Conservation (phyloP, 1,140 invertebrate species). For the Nautilus pompilius region DNA sequence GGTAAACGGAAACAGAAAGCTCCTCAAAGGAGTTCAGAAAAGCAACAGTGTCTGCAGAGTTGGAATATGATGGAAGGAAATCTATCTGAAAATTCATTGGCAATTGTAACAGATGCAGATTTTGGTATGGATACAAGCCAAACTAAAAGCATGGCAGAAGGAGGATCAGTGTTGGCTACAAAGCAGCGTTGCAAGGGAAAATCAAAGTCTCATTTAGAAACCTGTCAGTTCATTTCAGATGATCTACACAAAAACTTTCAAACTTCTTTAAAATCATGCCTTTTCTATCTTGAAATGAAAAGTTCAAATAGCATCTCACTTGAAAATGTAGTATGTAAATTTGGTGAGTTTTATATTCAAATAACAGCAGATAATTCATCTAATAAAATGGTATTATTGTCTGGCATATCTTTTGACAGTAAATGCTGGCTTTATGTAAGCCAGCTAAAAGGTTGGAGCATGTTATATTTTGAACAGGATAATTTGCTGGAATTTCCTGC, state of each 20-base stretch:
- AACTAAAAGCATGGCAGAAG: not conserved
- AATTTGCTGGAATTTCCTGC: too few species aligned
- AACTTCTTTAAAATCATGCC: constrained; percentile 15
- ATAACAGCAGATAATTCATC: constrained; percentile 10
- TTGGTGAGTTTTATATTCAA: constrained; percentile 29
- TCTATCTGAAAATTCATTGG: constrained; percentile 10
- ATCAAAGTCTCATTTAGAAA: not conserved
- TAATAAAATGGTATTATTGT: not conserved
- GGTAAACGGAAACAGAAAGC: constrained; percentile 39
- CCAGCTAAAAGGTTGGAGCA: constrained; percentile 24
- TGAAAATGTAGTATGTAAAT: constrained; percentile 19
- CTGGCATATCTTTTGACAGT: constrained; percentile 8
- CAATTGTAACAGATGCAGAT: constrained; percentile 26
- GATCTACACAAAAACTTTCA: constrained; percentile 15
- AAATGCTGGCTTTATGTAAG: constrained; percentile 48
- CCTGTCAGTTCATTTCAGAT: not conserved
- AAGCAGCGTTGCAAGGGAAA: not conserved
- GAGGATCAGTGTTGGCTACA: not conserved
- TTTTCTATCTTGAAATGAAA: constrained; percentile 19
- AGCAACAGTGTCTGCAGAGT: constrained; percentile 30
- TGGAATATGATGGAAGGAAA: constrained; percentile 43
- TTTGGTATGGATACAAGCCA: constrained; percentile 15
- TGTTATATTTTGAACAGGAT: constrained; percentile 54
- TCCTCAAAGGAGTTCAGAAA: constrained; percentile 29
- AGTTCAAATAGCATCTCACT: constrained; percentile 1